Evolutionary conservation across 2,113 vertebrate species (phyloP), one percentile per base, ranked within the genome.

Genomic region (Dicentrarchus labrax): DNA sequence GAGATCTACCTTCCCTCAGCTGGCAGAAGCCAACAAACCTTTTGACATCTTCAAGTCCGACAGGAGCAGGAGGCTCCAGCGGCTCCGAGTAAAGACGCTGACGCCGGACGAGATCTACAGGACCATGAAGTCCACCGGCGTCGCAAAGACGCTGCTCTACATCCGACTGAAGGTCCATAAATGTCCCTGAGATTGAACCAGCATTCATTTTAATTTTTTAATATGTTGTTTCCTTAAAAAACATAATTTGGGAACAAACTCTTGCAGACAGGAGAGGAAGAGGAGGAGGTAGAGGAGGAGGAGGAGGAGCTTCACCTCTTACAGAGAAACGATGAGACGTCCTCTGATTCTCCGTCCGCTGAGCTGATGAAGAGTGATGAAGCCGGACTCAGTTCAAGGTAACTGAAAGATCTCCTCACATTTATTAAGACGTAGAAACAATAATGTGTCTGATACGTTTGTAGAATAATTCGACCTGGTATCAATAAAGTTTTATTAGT

Each of bases 1-100:
- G 30, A 22, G 66, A 41, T 76, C 89, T 4, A 21, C 80, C 47
- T 82, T 90, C 76, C 89, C 89, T 64, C 87, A 82, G 67, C 87
- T 91, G 66, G 56, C 45, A 0, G 76, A 36, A 9, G 43, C 70
- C 4, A 4, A 54, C 12, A 39, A 62, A 41, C 19, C 16, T 0
- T 75, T 91, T 0, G 5, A 60, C 15, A 0, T 89, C n/a, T 83
- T 85, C 51, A 85, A 30, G 41, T 72, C 61, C 0, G 84, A 90
- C 72, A 19, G 86, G 6, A 81, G 51, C 69, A 45, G 68, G 13
- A 45, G 38, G 2, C 90, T 91, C 0, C 81, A 53, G 65, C 51
- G 54, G 24, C 41, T 89, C 6, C 3, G 0, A 0, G 21, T 88
- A 17, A 36, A 22, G 62, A n/a, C 4, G 0, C 2, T 86, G 53